phyloP scores from a whole-genome alignment of 2,797 vertebrate species.

The Delichon dasypus region DNA sequence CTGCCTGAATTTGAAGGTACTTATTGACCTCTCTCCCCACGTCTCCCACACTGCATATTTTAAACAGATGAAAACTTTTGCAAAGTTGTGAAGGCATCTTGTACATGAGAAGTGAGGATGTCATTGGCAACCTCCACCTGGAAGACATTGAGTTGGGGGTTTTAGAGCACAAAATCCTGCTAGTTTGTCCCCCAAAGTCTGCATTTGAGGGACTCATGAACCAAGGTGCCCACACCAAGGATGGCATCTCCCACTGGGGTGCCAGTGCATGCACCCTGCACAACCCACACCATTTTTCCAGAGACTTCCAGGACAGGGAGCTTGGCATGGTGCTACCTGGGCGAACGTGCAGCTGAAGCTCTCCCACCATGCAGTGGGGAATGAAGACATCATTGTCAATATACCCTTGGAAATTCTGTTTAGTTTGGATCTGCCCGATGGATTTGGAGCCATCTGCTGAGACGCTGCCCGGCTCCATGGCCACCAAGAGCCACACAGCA shows the following conservation, averaged over 20 bases:
- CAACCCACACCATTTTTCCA: not conserved
- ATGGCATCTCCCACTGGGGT: not conserved
- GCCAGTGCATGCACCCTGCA: rapidly evolving
- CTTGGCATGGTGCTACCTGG: not conserved
- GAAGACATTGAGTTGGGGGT: not conserved
- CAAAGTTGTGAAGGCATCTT: not conserved
- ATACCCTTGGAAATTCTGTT: not conserved
- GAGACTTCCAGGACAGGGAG: not conserved
- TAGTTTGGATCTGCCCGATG: not conserved
- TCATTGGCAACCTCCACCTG: not conserved
- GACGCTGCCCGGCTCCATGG: rapidly evolving
- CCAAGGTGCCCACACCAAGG: not conserved
- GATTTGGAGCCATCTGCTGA: not conserved
- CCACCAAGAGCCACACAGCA: not conserved
- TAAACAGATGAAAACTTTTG: not conserved
- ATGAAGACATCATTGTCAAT: slow-evolving; percentile 46
- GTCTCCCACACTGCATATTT: rapidly evolving
- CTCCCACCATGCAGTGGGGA: rapidly evolving
- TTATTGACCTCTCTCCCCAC: not conserved
- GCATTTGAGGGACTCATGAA: not conserved
- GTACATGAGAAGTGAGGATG: rapidly evolving
- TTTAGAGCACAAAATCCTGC: not conserved
- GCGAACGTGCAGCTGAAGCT: not conserved
- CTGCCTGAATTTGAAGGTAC: not conserved
- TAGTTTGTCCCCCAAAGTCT: not conserved